Base-by-base conservation (phyloP, 2,888 invertebrate species). In the Coenonympha arcania region DNA sequence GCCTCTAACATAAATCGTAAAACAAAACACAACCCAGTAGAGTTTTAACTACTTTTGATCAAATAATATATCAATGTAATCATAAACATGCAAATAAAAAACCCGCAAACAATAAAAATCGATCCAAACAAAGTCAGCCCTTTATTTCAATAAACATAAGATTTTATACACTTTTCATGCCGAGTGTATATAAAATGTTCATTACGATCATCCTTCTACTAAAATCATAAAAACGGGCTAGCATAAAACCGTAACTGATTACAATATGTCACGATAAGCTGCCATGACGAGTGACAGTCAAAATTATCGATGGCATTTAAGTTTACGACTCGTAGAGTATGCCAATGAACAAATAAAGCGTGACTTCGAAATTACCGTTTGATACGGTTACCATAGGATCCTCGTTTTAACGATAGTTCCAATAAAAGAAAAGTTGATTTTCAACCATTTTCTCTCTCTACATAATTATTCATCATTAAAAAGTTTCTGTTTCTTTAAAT, bases 261-360 rank as follows among this genome's bases (percentile, higher is more conserved):
- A 39, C 43, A 48, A 52, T 47, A 47, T 56, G 54, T 44, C 31
- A 54, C 40, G 50, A 41, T 39, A 52, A 48, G 49, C 54, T 57
- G 49, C 50, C 57, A 48, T 56, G 56, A 48, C 49, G 55, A 47
- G 50, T 54, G 42, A 43, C 42, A 43, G 15, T 43, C 31, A 43
- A 43, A 31, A 43, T 43, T 31, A 31, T 43, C 42, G 42, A 43
- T 31, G 31, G 9, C 31, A 31, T 43, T 43, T 43, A 33, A 22
- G 42, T 43, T 43, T 31, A 43, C 33, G 20, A 31, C 13, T 43
- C 52, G 44, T 57, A 57, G 55, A 46, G 16, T 33, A 48, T 48
- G 34, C 30, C 36, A 46, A 44, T 37, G 48, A 47, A 33, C 49
- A 31, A 50, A 46, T 48, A 45, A 43, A 36, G 11, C 36, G 11